A percentile compares a stretch with the other conserved stretches of the same genome.
Evolutionary conservation across 2,113 vertebrate species (phyloP).

Genomic region (Sardina pilchardus): DNA sequence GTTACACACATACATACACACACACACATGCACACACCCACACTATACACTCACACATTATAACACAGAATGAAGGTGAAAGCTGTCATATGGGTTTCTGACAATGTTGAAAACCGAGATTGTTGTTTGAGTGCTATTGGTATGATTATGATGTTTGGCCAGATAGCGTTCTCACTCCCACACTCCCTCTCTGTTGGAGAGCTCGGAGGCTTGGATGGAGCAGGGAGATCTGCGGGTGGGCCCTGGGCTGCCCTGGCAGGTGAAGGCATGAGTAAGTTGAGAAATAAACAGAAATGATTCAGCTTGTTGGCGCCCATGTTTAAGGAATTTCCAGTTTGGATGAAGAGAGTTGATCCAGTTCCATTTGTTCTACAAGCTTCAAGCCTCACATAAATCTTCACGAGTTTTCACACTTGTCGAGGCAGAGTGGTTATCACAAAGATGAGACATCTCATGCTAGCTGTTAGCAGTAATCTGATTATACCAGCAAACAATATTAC

Average conservation of each 20-base stretch:
- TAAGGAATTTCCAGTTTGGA: not conserved
- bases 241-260: not conserved
- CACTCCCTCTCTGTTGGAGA: not conserved
- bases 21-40: not conserved
- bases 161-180: not conserved
- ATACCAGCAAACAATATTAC: too few relatives aligned
- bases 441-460: too few relatives aligned
- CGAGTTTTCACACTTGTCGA: too few relatives aligned
- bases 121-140: not conserved
- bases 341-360: not conserved
- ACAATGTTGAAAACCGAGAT: not conserved
- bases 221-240: not conserved
- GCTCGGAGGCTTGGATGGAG: not conserved
- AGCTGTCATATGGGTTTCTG: not conserved
- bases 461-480: too few relatives aligned
- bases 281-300: not conserved
- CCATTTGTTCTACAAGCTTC: too few relatives aligned
- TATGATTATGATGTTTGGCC: conserved; percentile 11
- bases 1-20: not conserved
- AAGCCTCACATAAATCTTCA: too few relatives aligned
- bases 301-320: not conserved
- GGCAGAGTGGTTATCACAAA: too few relatives aligned
- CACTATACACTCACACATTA: not conserved
- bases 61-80: not conserved
- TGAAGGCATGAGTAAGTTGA: not conserved